These are phyloP conservation scores for Mesitornis unicolor DNA, from an alignment of 2,113 vertebrate species.

Conservation along the genomic window DNA sequence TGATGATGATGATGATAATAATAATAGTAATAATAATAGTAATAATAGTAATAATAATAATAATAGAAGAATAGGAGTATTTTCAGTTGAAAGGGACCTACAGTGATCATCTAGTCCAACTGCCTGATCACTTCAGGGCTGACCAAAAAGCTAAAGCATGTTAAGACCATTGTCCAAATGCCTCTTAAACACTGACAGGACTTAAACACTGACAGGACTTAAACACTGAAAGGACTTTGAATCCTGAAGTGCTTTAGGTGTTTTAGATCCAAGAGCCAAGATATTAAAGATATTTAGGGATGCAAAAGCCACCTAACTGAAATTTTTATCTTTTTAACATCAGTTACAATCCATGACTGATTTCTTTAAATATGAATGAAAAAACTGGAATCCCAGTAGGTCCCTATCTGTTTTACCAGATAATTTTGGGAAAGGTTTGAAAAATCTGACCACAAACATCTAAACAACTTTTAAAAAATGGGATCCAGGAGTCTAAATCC, in stretches of 20 bases:
- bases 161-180: background rate
- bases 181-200: background rate
- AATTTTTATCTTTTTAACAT: background rate
- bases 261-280: background rate
- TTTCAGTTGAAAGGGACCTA: background rate
- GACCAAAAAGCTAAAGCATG: background rate
- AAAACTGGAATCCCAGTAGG: accelerated
- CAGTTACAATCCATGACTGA: background rate
- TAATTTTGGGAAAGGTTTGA: background rate
- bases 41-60: background rate
- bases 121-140: background rate
- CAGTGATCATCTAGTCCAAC: background rate
- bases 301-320: background rate
- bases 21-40: background rate
- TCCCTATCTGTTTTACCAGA: background rate
- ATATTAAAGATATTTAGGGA: background rate
- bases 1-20: no score
- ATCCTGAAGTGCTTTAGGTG: background rate
- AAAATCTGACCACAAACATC: background rate
- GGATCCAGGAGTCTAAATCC: background rate
- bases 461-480: background rate
- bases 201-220: background rate
- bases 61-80: background rate
- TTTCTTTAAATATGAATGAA: background rate
- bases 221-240: background rate